These are phyloP conservation scores for Halcyon smyrnensis DNA, from an alignment of 2,797 vertebrate genomes.

Conservation along the genomic window DNA sequence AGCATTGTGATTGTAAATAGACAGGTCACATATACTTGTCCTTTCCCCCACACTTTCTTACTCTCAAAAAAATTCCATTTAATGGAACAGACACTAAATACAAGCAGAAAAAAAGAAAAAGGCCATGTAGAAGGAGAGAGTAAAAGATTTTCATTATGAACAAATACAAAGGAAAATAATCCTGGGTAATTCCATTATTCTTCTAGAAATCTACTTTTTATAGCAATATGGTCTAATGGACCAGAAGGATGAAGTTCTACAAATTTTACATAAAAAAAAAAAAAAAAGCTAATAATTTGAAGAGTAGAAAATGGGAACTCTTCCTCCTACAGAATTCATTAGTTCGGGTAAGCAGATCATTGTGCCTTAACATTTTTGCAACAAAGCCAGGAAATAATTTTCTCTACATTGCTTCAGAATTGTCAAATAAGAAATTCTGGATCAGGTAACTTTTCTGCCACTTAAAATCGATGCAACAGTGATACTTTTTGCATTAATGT, in stretches of 20 bases:
- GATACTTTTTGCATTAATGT: constrained; percentile 38
- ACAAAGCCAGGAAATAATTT: neutral
- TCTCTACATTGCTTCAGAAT: neutral
- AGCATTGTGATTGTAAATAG: neutral
- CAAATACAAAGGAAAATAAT: neutral
- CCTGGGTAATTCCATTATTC: neutral
- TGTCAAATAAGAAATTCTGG: neutral
- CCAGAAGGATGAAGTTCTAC: neutral
- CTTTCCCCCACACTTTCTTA: neutral
- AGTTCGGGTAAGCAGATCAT: neutral
- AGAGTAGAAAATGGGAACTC: neutral
- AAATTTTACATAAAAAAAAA: neutral
- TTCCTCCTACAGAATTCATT: neutral
- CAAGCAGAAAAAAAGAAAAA: neutral
- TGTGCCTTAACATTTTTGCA: neutral
- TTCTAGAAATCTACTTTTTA: neutral
- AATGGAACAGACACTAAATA: neutral
- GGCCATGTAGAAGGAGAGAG: neutral
- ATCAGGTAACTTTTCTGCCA: neutral
- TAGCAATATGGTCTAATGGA: neutral
- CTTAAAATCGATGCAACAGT: constrained; percentile 4
- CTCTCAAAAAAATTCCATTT: neutral
- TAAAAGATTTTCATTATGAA: neutral
- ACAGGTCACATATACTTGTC: neutral
- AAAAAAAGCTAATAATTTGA: neutral